A percentile compares a stretch with the other conserved stretches of the same genome.
Conservation (phyloP, 2,888 invertebrate genomes). For the Andrena haemorrhoa region DNA sequence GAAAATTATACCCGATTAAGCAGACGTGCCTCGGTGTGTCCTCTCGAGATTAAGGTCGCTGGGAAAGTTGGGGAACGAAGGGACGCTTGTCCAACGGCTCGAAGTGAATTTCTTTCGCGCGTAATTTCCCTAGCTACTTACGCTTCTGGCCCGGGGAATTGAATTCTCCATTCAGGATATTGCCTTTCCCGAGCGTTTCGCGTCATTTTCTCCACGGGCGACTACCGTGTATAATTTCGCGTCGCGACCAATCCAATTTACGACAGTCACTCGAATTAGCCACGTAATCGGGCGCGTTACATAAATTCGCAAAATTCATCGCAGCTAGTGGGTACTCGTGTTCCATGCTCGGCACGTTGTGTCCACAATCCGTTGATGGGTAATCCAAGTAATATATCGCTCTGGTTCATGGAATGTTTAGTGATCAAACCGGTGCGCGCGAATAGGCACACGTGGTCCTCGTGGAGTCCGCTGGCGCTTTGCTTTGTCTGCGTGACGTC, state of each 20-base stretch:
- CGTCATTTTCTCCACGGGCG: not conserved
- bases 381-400: not conserved
- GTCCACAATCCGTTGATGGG: not conserved
- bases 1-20: constrained; percentile 19
- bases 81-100: not conserved
- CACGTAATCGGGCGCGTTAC: not conserved
- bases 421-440: not conserved
- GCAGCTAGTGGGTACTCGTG: not conserved
- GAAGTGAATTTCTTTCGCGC: not conserved
- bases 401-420: constrained; percentile 20
- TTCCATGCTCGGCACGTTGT: not conserved
- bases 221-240: not conserved
- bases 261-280: not conserved
- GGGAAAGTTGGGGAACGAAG: constrained; percentile 10
- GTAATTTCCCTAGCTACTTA: constrained; percentile 12
- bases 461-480: not conserved
- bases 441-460: constrained; percentile 15
- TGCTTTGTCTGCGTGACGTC: constrained; percentile 39
- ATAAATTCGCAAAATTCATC: not conserved
- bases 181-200: not conserved
- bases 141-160: not conserved
- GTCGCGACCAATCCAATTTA: not conserved
- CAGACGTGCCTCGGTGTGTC: not conserved
- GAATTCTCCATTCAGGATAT: not conserved
- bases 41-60: constrained; percentile 18